Conservation (phyloP, 1,140 invertebrate genomes). For the Parasteatoda tepidariorum region DNA sequence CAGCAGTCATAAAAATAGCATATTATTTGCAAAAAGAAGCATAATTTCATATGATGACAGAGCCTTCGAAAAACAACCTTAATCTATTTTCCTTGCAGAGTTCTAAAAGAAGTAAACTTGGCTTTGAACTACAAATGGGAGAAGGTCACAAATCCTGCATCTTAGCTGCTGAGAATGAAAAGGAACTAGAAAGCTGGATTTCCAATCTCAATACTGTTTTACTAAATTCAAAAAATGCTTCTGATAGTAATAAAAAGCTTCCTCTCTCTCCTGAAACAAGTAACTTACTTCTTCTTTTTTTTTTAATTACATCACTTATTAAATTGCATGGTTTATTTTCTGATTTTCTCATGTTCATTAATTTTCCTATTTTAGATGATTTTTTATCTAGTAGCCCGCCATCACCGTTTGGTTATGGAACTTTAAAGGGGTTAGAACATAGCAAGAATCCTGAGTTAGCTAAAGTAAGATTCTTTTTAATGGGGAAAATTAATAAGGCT, state of each 20-base stretch:
- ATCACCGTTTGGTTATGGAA: slow-evolving; percentile 73
- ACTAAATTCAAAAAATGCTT: slow-evolving; percentile 79
- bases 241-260: slow-evolving; percentile 72
- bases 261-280: slow-evolving; percentile 20
- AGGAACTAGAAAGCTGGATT: slow-evolving; percentile 86
- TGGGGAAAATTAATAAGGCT: too few relatives aligned
- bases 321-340: neutral
- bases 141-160: slow-evolving; percentile 84
- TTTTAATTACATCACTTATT: neutral
- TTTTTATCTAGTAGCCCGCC: slow-evolving; percentile 35
- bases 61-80: too few relatives aligned
- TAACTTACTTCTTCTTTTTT: neutral
- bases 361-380: slow-evolving; percentile 20
- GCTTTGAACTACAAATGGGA: slow-evolving; percentile 88
- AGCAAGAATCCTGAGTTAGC: slow-evolving; percentile 91
- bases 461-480: slow-evolving; percentile 69
- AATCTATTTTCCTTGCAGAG: slow-evolving; percentile 77
- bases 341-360: neutral
- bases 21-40: too few relatives aligned
- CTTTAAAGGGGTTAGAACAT: slow-evolving; percentile 85
- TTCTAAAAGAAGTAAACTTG: slow-evolving; percentile 83
- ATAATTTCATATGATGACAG: too few relatives aligned
- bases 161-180: slow-evolving; percentile 86
- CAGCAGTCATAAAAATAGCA: too few relatives aligned
- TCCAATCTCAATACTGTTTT: slow-evolving; percentile 79